phyloP scores from a whole-genome alignment of 2,888 invertebrate genomes.

The Caradrina kadenii region DNA sequence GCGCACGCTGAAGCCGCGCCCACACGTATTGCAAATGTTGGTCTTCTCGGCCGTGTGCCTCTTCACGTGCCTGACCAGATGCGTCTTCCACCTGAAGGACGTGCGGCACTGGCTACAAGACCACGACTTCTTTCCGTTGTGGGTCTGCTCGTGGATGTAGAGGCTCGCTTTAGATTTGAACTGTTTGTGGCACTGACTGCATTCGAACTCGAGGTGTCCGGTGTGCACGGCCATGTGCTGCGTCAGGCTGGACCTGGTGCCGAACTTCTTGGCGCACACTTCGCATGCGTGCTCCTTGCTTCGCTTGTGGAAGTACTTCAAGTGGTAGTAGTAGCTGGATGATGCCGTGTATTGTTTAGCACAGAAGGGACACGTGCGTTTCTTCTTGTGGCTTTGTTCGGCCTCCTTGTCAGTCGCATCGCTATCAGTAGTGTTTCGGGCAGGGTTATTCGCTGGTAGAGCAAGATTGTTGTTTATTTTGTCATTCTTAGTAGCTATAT shows the following conservation, averaged over 20 bases:
- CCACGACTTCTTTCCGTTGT: conserved; percentile 60
- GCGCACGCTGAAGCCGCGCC: conserved; percentile 84
- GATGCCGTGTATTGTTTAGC: conserved; percentile 84
- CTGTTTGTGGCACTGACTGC: conserved; percentile 85
- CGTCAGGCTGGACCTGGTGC: conserved; percentile 81
- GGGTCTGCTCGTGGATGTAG: conserved; percentile 88
- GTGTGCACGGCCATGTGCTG: conserved; percentile 86
- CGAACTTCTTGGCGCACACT: conserved; percentile 86
- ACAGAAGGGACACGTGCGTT: conserved; percentile 86
- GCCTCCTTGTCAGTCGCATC: background rate
- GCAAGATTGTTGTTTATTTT: background rate
- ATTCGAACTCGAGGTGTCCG: conserved; percentile 81
- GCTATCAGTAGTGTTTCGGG: background rate
- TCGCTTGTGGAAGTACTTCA: conserved; percentile 86
- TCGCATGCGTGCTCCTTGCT: conserved; percentile 85
- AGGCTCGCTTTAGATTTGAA: conserved; percentile 86
- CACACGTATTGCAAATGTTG: conserved; percentile 86
- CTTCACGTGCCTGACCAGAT: conserved; percentile 82
- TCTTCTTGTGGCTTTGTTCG: conserved; percentile 34
- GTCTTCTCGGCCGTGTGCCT: conserved; percentile 81
- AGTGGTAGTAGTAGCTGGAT: conserved; percentile 89
- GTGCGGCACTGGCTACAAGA: conserved; percentile 77
- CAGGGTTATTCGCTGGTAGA: background rate
- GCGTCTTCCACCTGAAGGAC: conserved; percentile 86
- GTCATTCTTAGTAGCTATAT: background rate